These are phyloP conservation scores for Xenopus borealis DNA, from an alignment of 2,113 vertebrate genomes.

Conservation along the genomic window DNA sequence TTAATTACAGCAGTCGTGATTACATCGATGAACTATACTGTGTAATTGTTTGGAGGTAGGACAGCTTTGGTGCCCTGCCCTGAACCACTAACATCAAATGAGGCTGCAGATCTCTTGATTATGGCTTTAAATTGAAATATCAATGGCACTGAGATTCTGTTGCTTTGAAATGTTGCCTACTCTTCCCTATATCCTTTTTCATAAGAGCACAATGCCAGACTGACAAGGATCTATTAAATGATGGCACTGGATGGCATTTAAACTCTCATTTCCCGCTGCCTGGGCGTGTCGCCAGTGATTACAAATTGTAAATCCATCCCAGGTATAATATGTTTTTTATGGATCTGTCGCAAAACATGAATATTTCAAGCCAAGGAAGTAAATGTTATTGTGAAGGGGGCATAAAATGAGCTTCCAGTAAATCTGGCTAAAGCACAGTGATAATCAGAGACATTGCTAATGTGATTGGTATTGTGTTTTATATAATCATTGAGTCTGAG, in stretches of 20 bases:
- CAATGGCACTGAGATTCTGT: conserved; percentile 19
- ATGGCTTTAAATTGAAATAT: not conserved
- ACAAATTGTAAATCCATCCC: conserved; percentile 35
- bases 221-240: conserved; percentile 29
- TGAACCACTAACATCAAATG: too few species aligned
- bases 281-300: conserved; percentile 37
- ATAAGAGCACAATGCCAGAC: conserved; percentile 13
- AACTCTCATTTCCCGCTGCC: conserved; percentile 37
- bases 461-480: too few species aligned
- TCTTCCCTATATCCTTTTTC: not conserved
- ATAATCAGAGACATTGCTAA: too few species aligned
- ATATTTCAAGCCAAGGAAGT: conserved; percentile 5
- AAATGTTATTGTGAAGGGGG: not conserved
- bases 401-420: too few species aligned
- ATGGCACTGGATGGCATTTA: conserved; percentile 31
- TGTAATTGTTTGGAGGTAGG: too few species aligned
- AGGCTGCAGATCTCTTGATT: too few species aligned
- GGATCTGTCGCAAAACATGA: conserved; percentile 22
- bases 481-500: too few species aligned
- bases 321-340: conserved; percentile 40
- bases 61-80: too few species aligned
- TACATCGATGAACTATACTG: too few species aligned
- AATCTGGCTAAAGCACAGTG: too few species aligned
- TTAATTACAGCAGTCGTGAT: too few species aligned
- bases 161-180: not conserved